Conservation (phyloP, 2,888 invertebrate genomes). For the Bellardia pandia region DNA sequence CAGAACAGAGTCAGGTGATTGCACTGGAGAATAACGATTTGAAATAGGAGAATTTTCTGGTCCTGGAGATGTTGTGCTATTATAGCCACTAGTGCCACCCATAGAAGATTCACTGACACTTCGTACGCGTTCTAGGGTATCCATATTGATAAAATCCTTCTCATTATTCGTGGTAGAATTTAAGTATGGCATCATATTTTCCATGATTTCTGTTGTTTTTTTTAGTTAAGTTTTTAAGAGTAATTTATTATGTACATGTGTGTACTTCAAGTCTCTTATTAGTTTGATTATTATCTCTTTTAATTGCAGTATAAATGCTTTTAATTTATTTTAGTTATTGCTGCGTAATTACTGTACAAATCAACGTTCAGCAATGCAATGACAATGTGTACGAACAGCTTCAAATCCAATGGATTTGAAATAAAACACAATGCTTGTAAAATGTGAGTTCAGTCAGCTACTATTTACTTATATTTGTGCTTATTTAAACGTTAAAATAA, state of each 20-base stretch:
- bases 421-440: not conserved
- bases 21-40: constrained; percentile 77
- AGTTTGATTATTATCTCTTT: not conserved
- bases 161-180: constrained; percentile 19
- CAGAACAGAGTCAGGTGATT: constrained; percentile 78
- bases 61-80: constrained; percentile 74
- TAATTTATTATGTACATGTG: constrained; percentile 13
- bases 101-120: constrained; percentile 78
- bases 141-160: constrained; percentile 79
- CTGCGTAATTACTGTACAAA: constrained; percentile 64
- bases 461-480: constrained; percentile 31
- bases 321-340: constrained; percentile 12
- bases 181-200: constrained; percentile 68
- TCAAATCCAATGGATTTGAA: not conserved
- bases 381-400: not conserved
- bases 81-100: constrained; percentile 80
- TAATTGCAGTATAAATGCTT: not conserved
- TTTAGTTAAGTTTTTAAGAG: constrained; percentile 14
- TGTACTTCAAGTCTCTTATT: not conserved
- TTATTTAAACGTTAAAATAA: constrained; percentile 1
- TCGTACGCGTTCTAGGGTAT: constrained; percentile 78
- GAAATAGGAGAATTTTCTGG: constrained; percentile 68
- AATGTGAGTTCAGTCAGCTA: not conserved
- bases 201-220: constrained; percentile 31
- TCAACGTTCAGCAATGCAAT: constrained; percentile 57